These are phyloP conservation scores for Brienomyrus brachyistius DNA, from an alignment of 2,113 vertebrate species.

Conservation along the genomic window DNA sequence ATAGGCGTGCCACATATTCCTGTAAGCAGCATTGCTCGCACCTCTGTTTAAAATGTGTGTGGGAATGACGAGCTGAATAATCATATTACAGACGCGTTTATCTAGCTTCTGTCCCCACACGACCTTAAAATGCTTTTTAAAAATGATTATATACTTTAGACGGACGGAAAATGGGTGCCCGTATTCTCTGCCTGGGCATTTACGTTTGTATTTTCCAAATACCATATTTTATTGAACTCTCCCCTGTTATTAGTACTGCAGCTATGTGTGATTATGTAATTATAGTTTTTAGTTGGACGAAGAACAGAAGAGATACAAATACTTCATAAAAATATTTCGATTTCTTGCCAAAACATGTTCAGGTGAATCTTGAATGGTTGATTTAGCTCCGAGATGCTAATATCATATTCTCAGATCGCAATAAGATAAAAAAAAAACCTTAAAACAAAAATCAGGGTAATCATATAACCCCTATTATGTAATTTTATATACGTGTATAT, in stretches of 20 bases:
- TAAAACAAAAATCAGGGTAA: neutral
- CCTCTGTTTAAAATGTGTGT: neutral
- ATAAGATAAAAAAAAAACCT: neutral
- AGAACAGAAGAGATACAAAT: neutral
- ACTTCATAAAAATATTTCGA: neutral
- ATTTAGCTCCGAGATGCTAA: neutral
- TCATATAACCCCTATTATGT: neutral
- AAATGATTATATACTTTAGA: neutral
- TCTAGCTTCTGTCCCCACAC: conserved; percentile 1
- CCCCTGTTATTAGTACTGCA: neutral
- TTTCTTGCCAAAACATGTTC: neutral
- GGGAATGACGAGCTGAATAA: neutral
- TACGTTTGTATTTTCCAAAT: neutral
- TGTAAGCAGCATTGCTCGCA: neutral
- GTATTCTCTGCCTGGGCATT: neutral
- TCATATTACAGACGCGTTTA: neutral
- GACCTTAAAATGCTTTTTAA: neutral
- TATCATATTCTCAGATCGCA: neutral
- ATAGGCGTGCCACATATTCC: conserved; percentile 16
- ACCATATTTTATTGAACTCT: neutral
- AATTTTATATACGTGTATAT: neutral
- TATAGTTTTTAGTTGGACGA: neutral
- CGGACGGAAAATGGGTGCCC: neutral
- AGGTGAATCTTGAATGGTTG: neutral
- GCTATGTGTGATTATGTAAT: neutral